These are phyloP conservation scores for Struthidea cinerea DNA, from an alignment of 2,113 vertebrate genomes.

Conservation along the genomic window DNA sequence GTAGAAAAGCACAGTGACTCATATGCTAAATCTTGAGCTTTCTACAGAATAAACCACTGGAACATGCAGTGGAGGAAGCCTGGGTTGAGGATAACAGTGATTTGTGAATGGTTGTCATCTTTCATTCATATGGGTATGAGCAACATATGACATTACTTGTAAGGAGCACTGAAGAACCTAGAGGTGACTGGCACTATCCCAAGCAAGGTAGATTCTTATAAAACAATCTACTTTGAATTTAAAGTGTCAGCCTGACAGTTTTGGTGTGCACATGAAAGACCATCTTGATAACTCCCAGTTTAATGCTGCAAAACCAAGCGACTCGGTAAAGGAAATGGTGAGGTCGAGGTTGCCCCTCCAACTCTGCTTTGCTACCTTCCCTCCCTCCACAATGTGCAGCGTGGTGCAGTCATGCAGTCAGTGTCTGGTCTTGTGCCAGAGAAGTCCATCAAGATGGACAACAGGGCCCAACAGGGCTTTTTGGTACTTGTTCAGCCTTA, in stretches of 20 bases:
- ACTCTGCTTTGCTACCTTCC: rapidly evolving
- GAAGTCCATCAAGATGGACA: not conserved
- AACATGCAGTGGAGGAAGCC: not conserved
- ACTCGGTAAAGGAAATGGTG: not conserved
- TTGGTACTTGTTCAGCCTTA: not conserved
- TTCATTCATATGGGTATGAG: not conserved
- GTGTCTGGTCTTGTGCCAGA: not conserved
- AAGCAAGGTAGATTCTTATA: not conserved
- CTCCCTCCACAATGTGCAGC: not conserved
- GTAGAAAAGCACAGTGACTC: not conserved
- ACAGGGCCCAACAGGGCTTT: not conserved
- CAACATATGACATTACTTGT: not conserved
- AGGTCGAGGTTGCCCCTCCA: rapidly evolving
- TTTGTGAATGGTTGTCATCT: not conserved
- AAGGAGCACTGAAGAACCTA: not conserved
- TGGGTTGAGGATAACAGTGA: not conserved
- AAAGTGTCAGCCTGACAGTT: not conserved
- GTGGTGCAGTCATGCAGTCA: not conserved
- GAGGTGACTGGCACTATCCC: not conserved
- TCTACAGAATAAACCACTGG: not conserved
- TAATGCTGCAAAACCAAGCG: not conserved
- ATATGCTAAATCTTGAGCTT: not conserved
- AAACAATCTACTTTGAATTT: not conserved
- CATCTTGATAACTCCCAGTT: not conserved
- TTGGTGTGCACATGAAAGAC: not conserved